phyloP scores from a whole-genome alignment of 1,140 invertebrate species.

The Drosophila yakuba region DNA sequence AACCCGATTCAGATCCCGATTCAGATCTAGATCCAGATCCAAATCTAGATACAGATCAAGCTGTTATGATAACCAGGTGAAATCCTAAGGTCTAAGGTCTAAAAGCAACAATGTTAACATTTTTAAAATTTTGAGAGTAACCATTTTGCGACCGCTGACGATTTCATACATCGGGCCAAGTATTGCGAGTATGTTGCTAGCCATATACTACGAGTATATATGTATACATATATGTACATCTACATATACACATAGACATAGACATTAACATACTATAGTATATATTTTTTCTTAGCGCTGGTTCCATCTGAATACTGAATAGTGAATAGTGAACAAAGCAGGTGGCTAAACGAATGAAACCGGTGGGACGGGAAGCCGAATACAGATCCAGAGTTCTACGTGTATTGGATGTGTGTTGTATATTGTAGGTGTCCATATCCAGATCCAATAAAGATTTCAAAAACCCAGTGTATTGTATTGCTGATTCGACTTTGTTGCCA shows the following conservation, averaged over 20 bases:
- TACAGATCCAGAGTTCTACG: slow-evolving; percentile 23
- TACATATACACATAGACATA: neutral
- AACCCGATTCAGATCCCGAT: neutral
- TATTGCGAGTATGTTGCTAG: slow-evolving; percentile 2
- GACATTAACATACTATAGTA: slow-evolving; percentile 8
- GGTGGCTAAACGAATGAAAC: slow-evolving; percentile 7
- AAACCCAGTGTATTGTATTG: slow-evolving; percentile 20
- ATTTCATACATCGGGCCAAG: slow-evolving; percentile 21
- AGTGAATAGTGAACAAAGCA: slow-evolving; percentile 4
- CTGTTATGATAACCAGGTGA: slow-evolving; percentile 64
- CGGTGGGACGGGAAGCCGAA: neutral
- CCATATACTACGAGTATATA: slow-evolving; percentile 25
- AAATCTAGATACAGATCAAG: slow-evolving; percentile 4
- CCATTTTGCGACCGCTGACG: slow-evolving; percentile 52
- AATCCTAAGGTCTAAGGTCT: slow-evolving; percentile 72
- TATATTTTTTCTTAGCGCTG: slow-evolving; percentile 25
- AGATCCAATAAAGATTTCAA: slow-evolving; percentile 45
- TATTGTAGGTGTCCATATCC: slow-evolving; percentile 20
- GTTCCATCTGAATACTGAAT: slow-evolving; percentile 10
- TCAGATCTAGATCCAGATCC: neutral
- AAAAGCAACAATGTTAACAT: slow-evolving; percentile 78
- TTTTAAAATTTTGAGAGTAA: slow-evolving; percentile 60
- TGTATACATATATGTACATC: slow-evolving; percentile 9
- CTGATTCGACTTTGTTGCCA: neutral
- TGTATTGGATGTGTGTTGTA: slow-evolving; percentile 41